A percentile compares a stretch with the other conserved stretches of the same genome.
These are phyloP conservation scores for Anaspis maculata DNA, from an alignment of 2,888 invertebrate genomes.

Conservation along the genomic window DNA sequence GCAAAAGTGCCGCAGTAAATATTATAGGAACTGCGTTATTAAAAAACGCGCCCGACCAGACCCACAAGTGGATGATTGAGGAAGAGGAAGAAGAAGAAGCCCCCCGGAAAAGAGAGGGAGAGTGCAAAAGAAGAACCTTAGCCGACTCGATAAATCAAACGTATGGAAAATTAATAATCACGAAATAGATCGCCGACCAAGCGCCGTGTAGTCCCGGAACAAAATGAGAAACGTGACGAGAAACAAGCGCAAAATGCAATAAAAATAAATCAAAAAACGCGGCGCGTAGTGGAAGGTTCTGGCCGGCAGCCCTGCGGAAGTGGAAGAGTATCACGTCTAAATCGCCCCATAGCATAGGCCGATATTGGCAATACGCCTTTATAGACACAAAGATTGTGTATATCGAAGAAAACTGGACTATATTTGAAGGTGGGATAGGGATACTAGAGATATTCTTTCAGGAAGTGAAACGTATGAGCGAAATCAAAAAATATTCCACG, in stretches of 20 bases:
- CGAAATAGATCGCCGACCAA: conserved; percentile 26
- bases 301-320: no score
- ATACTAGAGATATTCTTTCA: no score
- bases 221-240: conserved; percentile 30
- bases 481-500: no score
- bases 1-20: conserved; percentile 1
- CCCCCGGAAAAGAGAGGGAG: conserved; percentile 3
- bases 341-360: no score
- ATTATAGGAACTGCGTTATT: conserved; percentile 2
- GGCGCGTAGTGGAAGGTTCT: no score
- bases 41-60: background rate
- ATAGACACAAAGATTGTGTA: no score
- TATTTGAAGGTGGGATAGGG: no score
- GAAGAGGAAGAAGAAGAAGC: conserved; percentile 4
- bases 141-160: conserved; percentile 22
- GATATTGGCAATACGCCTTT: no score
- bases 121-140: conserved; percentile 10
- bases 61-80: no score
- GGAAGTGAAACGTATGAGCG: no score
- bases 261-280: conserved; percentile 27
- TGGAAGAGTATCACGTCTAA: no score
- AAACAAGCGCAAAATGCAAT: conserved; percentile 23
- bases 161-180: conserved; percentile 29
- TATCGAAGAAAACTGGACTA: no score
- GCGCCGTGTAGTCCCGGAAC: conserved; percentile 21